A percentile compares a stretch with the other conserved stretches of the same genome.
phyloP scores from a whole-genome alignment of 1,140 invertebrate genomes.

The Sitodiplosis mosellana region DNA sequence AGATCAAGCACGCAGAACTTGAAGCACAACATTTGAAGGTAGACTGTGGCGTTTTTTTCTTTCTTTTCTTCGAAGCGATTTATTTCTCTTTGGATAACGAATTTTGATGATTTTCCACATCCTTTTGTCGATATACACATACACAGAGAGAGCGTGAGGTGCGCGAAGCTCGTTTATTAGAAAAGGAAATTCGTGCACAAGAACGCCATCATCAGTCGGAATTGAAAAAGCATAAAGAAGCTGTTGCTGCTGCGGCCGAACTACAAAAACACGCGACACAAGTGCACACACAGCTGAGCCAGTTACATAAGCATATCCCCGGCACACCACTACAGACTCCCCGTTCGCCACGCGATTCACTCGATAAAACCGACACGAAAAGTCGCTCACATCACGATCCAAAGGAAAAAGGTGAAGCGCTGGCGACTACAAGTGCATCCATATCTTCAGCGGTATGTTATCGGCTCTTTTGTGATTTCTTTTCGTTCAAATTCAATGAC shows the following conservation, averaged over 20 bases:
- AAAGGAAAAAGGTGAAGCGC: no score
- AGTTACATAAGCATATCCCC: not conserved
- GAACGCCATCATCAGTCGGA: not conserved
- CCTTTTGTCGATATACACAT: not conserved
- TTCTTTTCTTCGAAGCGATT: not conserved
- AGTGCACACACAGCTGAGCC: not conserved
- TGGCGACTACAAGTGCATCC: no score
- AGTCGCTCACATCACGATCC: no score
- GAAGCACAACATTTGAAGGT: conserved; percentile 26
- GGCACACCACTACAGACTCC: not conserved
- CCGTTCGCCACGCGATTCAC: not conserved
- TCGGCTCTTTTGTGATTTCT: no score
- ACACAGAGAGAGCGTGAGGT: conserved; percentile 22
- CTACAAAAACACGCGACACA: conserved; percentile 9
- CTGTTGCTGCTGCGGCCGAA: not conserved
- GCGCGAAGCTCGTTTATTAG: conserved; percentile 23
- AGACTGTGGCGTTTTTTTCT: no score
- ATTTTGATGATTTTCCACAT: conserved; percentile 5
- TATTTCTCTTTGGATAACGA: not conserved
- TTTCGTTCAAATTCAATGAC: no score
- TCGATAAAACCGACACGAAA: not conserved
- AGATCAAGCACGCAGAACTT: conserved; percentile 25
- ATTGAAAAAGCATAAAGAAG: conserved; percentile 23
- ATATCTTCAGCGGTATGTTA: no score
- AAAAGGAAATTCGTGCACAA: conserved; percentile 19